Base-by-base conservation (phyloP, 2,797 vertebrate species). In the Heteromormyrus szaboi region DNA sequence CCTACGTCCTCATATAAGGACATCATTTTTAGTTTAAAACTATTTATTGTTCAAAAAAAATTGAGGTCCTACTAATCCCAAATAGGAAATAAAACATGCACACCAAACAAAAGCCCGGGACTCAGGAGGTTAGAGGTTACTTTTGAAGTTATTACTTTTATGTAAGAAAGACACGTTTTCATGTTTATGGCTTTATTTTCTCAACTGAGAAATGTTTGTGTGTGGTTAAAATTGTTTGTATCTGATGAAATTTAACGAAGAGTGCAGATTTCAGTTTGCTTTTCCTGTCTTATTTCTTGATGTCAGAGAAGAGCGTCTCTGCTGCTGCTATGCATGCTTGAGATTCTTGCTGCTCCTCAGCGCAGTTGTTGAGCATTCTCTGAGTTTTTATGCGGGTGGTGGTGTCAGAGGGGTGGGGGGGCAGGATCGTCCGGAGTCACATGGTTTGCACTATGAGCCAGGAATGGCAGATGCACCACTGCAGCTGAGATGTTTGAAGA, bases 361-460 rank as follows among this genome's bases (percentile, higher is more conserved):
- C 97, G 96, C 97, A 98, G 97, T 98, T 98, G 97, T 96, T 97
- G 95, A 95, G 93, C 96, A 97, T 97, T 96, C 96, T 95, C 95
- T 93, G 93, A 96, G 94, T 96, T 97, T 97, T 96, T 96, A 95
- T 95, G 94, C 93, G 90, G 93, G 83, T 51, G 83, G 76, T 1
- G 17, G 37, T 46, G 83, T 85, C 46, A 25, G 81, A 8, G 94
- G 92, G 93, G 94, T 90, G 91, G 92, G 92, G 91, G 91, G 91
- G 92, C 93, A 94, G 95, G 94, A 95, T 96, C 92, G 95, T 93
- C 96, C 92, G 91, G 96, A 96, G 97, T 97, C 95, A 92, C 94
- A 90, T 92, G 95, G 94, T 92, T 92, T 95, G 93, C 92, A 92
- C 93, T 95, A 90, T 90, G 93, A 76, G 97, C 97, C 97, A 98